Evolutionary conservation across 2,797 vertebrate genomes (phyloP), one percentile per base, ranked within the genome.

Genomic region (Emys orbicularis): DNA sequence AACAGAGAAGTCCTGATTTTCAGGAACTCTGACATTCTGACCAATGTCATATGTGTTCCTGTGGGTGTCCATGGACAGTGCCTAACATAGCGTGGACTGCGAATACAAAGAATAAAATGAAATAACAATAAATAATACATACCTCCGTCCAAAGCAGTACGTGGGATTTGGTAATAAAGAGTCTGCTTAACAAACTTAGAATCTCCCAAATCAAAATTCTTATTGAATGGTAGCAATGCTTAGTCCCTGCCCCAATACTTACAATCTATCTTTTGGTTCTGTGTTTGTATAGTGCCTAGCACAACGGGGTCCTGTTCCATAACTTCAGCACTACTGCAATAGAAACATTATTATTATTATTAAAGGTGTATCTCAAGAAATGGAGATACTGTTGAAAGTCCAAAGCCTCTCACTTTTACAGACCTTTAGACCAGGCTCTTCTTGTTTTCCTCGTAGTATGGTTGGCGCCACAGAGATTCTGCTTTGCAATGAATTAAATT

Each of bases 1-100:
- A 96, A 90, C 54, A 74, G 21, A 15, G 72, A 59, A 90, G 5
- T 82, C 54, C 2, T 79, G 37, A 84, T 95, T 94, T 93, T 88
- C 61, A 68, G 49, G 86, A 91, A 79, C 57, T 83, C 19, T 23
- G 9, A n/a, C 37, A 59, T 87, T 94, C 92, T 86, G 87, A 88
- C 81, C 12, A 47, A 65, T 50, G 52, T 6, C 8, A 9, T 11
- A 5, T 81, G 1, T 31, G 34, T 91, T 90, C 79, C 84, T 37
- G 18, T 37, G 31, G 59, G 31, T 0, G 6, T 94, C 87, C 90
- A 53, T 79, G 85, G 50, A 44, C 12, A 16, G 56, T 13, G 34
- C 54, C 27, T 87, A 84, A 68, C 16, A 44, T 11, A 21, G 12
- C 5, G 41, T 61, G 18, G 52, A 34, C 44, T 57, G 3, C 61